phyloP scores from a whole-genome alignment of 2,797 vertebrate genomes.

The Hippocampus kuda region DNA sequence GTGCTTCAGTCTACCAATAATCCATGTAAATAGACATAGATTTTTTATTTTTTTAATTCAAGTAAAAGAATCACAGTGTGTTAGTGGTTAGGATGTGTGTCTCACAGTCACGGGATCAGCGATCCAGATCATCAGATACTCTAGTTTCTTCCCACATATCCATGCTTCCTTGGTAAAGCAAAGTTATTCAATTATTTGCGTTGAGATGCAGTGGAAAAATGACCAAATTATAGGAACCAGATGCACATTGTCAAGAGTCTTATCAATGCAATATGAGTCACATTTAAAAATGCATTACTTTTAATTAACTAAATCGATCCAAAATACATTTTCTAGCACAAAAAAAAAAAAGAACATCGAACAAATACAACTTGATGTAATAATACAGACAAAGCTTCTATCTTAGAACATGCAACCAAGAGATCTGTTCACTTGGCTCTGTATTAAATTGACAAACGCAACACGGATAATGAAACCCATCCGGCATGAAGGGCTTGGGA shows the following conservation, averaged over 20 bases:
- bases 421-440: constrained; percentile 34
- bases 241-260: not conserved
- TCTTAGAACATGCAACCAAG: constrained; percentile 22
- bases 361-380: constrained; percentile 18
- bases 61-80: not conserved
- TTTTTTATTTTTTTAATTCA: not conserved
- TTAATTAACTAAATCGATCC: not conserved
- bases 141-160: not conserved
- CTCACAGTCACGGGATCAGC: not conserved
- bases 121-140: not conserved
- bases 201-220: not conserved
- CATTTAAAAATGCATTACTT: not conserved
- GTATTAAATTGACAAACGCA: constrained; percentile 39
- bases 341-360: not conserved
- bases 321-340: not conserved
- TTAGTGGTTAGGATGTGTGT: not conserved
- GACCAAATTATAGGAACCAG: too few relatives aligned
- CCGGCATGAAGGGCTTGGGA: constrained; percentile 17
- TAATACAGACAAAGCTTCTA: constrained; percentile 15
- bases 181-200: not conserved
- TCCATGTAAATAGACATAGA: not conserved
- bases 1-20: not conserved
- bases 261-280: not conserved
- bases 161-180: not conserved
- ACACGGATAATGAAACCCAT: constrained; percentile 19